Percentiles rank a stretch among this genome's conserved stretches.
These are phyloP conservation scores for Galendromus occidentalis DNA, from an alignment of 1,140 invertebrate genomes.

Conservation along the genomic window DNA sequence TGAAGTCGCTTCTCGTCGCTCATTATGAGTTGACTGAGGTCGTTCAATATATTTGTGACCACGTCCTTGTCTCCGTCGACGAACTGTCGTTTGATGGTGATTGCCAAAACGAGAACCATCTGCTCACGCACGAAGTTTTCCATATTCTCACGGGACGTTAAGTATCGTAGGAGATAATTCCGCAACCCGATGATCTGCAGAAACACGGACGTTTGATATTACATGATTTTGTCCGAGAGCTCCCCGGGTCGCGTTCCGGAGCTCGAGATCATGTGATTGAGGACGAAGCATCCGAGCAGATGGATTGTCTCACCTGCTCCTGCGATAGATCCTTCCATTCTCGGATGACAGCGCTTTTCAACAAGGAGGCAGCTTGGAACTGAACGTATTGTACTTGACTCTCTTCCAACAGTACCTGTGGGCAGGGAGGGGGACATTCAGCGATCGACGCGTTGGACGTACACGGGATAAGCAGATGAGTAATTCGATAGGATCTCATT, in stretches of 20 bases:
- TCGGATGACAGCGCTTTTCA: conserved; percentile 57
- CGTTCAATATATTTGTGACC: conserved; percentile 43
- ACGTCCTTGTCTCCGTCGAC: conserved; percentile 43
- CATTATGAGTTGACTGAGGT: conserved; percentile 47
- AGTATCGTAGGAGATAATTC: conserved; percentile 53
- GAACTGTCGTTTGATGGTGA: conserved; percentile 61
- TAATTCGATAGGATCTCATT: no score
- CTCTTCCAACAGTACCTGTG: conserved; percentile 35
- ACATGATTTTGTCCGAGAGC: no score
- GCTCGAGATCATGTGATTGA: no score
- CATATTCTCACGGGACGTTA: conserved; percentile 11
- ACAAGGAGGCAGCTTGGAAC: conserved; percentile 61
- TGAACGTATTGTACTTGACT: conserved; percentile 56
- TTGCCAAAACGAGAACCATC: conserved; percentile 44
- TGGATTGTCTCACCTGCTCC: not conserved
- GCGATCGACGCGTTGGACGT: no score
- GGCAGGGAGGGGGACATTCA: no score
- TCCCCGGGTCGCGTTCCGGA: no score
- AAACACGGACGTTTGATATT: not conserved
- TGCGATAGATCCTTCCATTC: conserved; percentile 47
- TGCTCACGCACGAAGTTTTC: conserved; percentile 29
- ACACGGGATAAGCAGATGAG: no score
- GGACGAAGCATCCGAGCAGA: not conserved
- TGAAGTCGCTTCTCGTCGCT: conserved; percentile 32
- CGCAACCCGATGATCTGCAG: conserved; percentile 39